Percentiles rank a stretch among this genome's conserved stretches.
Evolutionary conservation across 2,113 vertebrate species (phyloP).

Genomic region (Phaetusa simplex): DNA sequence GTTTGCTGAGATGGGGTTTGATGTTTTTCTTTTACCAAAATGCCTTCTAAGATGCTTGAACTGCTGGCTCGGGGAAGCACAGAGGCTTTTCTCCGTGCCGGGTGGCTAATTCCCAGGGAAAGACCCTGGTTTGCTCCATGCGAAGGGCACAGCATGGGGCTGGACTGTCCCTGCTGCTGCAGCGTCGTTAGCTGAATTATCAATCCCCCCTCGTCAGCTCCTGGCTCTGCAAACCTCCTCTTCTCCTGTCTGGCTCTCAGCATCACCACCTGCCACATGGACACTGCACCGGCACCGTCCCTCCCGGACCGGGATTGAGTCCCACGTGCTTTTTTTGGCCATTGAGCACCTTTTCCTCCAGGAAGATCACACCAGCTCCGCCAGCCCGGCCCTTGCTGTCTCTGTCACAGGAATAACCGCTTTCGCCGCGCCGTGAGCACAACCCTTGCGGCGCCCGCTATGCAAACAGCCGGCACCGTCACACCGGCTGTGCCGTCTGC

Average conservation of each 20-base stretch:
- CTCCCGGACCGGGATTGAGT: fast-evolving
- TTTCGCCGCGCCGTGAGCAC: fast-evolving
- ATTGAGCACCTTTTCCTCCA: neutral
- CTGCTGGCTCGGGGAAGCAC: neutral
- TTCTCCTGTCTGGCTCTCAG: neutral
- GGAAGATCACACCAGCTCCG: neutral
- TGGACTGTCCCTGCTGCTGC: neutral
- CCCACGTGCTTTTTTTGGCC: neutral
- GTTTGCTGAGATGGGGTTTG: fast-evolving
- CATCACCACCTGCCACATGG: fast-evolving
- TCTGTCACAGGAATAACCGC: fast-evolving
- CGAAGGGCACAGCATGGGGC: neutral
- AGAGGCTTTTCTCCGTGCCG: neutral
- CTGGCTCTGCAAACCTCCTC: neutral
- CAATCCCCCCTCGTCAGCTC: neutral
- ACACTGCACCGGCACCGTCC: neutral
- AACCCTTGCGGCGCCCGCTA: neutral
- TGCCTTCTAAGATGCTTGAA: fast-evolving
- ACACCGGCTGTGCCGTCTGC: fast-evolving
- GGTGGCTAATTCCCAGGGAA: neutral
- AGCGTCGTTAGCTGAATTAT: neutral
- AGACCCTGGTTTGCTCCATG: neutral
- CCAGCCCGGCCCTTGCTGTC: neutral
- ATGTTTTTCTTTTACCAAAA: neutral
- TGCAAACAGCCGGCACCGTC: fast-evolving